phyloP scores from a whole-genome alignment of 1,140 invertebrate genomes.

The Drosophila ogumai region DNA sequence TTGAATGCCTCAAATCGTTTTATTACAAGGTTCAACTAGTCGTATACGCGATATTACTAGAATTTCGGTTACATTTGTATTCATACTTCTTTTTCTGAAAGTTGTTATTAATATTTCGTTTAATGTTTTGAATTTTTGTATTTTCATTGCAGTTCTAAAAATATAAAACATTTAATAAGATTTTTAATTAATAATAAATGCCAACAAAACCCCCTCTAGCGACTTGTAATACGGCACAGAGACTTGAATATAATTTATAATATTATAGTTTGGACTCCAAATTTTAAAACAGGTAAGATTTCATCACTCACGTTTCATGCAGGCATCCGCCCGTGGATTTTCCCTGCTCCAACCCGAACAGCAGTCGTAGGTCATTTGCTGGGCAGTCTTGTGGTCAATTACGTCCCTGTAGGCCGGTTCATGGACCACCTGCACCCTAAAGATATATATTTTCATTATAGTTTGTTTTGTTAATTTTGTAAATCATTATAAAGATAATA shows the following conservation, averaged over 20 bases:
- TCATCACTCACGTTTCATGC: conserved; percentile 87
- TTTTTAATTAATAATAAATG: not conserved
- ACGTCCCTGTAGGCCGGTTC: conserved; percentile 86
- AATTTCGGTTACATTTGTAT: not conserved
- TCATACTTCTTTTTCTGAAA: too few relatives aligned
- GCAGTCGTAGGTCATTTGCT: conserved; percentile 86
- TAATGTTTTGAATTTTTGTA: not conserved
- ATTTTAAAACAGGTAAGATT: too few relatives aligned
- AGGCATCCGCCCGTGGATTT: conserved; percentile 86
- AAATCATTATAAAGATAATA: too few relatives aligned
- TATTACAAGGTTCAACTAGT: not conserved
- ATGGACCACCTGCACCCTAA: conserved; percentile 85
- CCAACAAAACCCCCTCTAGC: not conserved
- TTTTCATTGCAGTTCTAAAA: not conserved
- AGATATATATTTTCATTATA: too few relatives aligned
- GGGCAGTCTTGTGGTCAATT: conserved; percentile 85
- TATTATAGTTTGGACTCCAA: not conserved
- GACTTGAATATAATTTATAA: not conserved
- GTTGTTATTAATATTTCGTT: not conserved
- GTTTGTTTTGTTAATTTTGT: too few relatives aligned
- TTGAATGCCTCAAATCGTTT: not conserved
- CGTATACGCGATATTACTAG: not conserved
- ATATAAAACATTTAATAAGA: not conserved
- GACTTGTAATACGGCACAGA: not conserved
- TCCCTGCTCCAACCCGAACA: conserved; percentile 88